Percentiles rank a stretch among this genome's conserved stretches.
Conservation (phyloP, 64 coral and sea anemone genomes). For the Platygyra sinensis region DNA sequence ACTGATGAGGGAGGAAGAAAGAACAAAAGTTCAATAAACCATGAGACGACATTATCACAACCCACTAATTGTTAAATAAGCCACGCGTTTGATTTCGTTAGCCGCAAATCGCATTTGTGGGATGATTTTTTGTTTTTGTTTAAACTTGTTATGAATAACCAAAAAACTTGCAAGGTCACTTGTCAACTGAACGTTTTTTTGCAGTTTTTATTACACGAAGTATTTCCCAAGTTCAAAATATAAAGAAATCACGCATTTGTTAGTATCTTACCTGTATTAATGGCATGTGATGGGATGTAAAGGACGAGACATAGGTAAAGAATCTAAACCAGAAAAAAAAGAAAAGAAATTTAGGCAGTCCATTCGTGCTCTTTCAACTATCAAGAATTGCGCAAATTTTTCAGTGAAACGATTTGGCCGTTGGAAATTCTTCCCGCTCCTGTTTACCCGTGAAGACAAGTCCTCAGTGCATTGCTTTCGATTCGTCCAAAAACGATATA, state of each 20-base stretch:
- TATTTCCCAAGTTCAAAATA: no score
- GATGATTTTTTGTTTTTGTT: no score
- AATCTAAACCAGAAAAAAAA: constrained; percentile 15
- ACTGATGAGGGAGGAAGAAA: constrained; percentile 19
- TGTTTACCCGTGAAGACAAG: no score
- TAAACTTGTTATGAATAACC: no score
- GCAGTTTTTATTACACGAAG: no score
- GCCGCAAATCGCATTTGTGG: no score
- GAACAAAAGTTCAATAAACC: neutral
- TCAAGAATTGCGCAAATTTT: neutral
- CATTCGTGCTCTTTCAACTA: no score
- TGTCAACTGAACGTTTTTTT: no score
- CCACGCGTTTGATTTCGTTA: neutral
- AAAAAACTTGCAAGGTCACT: neutral
- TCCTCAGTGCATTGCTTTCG: no score
- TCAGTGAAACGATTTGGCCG: neutral
- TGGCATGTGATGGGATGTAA: constrained; percentile 72
- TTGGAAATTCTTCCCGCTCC: no score
- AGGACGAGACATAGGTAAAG: constrained; percentile 67
- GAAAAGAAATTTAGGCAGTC: no score
- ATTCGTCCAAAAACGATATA: no score
- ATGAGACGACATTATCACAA: neutral
- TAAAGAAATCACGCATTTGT: neutral
- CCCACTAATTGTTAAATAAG: neutral
- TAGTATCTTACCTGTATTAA: constrained; percentile 65